A percentile compares a stretch with the other conserved stretches of the same genome.
phyloP scores from a whole-genome alignment of 2,113 vertebrate species.

The Lophotis ruficrista region DNA sequence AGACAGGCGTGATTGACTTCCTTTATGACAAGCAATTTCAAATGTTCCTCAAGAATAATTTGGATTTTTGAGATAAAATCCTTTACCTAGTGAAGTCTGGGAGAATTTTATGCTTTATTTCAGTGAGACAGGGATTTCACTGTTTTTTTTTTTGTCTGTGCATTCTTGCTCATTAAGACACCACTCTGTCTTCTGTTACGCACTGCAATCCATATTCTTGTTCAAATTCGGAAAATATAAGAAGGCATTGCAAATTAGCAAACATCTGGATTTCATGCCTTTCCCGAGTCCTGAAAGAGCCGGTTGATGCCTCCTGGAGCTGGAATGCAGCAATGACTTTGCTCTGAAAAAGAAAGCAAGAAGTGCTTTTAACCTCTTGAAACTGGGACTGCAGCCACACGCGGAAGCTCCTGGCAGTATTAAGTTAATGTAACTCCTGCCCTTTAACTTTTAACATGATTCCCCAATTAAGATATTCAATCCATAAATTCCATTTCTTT shows the following conservation, averaged over 20 bases:
- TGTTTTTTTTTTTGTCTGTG: neutral
- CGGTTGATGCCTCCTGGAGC: neutral
- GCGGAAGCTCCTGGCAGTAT: neutral
- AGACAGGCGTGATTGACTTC: conserved; percentile 53
- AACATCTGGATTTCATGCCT: conserved; percentile 58
- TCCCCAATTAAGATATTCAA: neutral
- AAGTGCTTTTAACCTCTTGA: neutral
- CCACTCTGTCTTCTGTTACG: neutral
- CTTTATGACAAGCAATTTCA: conserved; percentile 45
- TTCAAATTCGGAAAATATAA: neutral
- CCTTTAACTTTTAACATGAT: neutral
- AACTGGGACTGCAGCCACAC: neutral
- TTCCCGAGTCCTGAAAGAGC: neutral
- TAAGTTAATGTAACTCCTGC: neutral
- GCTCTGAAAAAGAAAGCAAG: neutral
- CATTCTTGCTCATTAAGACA: neutral
- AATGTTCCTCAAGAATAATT: conserved; percentile 30
- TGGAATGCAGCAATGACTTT: conserved; percentile 6
- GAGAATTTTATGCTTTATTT: neutral
- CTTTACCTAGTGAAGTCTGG: neutral
- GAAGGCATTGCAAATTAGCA: conserved; percentile 25
- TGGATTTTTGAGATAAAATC: neutral
- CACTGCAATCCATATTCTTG: neutral
- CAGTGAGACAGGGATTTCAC: neutral
- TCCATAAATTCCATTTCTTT: neutral